A percentile compares a stretch with the other conserved stretches of the same genome.
Conservation (phyloP, 2,888 invertebrate genomes). For the Apamea epomidion region DNA sequence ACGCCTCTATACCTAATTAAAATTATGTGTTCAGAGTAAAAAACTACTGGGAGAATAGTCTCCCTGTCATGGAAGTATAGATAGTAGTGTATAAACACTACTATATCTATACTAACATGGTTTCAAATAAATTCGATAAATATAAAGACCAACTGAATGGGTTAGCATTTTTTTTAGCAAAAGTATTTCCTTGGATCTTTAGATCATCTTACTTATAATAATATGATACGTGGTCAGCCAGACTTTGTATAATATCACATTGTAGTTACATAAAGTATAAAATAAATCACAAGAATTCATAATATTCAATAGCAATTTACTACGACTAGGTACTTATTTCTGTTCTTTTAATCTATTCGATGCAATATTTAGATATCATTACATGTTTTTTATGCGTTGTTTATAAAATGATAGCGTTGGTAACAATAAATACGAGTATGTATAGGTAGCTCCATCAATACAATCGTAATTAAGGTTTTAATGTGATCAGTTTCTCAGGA, state of each 20-base stretch:
- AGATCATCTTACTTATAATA: background rate
- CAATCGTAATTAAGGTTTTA: background rate
- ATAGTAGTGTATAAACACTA: too few relatives aligned
- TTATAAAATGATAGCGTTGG: background rate
- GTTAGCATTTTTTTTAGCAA: background rate
- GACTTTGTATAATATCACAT: background rate
- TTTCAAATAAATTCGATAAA: background rate
- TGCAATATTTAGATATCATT: conserved; percentile 9
- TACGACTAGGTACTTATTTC: background rate
- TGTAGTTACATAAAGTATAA: background rate
- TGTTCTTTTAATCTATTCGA: background rate
- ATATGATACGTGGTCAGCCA: background rate
- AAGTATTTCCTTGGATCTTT: background rate
- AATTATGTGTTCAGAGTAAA: background rate
- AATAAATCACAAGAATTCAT: conserved; percentile 14
- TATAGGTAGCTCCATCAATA: background rate
- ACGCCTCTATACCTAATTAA: background rate
- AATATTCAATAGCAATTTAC: conserved; percentile 1
- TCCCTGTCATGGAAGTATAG: too few relatives aligned
- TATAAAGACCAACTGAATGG: too few relatives aligned
- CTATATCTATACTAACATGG: background rate
- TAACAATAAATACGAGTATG: background rate
- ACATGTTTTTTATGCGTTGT: background rate
- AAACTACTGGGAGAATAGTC: too few relatives aligned
- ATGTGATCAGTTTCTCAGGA: background rate